phyloP scores from a whole-genome alignment of 2,888 invertebrate genomes.

The Nycteola revayana region DNA sequence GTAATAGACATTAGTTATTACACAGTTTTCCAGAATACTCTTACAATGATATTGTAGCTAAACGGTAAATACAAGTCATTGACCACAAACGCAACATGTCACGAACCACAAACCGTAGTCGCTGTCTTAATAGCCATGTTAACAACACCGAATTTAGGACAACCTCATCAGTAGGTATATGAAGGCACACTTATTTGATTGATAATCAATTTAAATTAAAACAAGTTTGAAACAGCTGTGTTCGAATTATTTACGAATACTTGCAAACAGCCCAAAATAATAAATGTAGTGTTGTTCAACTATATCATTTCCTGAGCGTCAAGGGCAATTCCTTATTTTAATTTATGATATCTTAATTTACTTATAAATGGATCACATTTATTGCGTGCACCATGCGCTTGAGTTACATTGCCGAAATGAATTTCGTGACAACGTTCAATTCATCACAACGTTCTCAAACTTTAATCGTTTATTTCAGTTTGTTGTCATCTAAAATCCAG shows the following conservation, averaged over 20 bases:
- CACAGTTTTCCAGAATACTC: too few species aligned
- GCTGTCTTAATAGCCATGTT: constrained; percentile 48
- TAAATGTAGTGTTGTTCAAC: constrained; percentile 1
- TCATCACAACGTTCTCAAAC: constrained; percentile 44
- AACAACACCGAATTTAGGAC: constrained; percentile 47
- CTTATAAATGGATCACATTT: constrained; percentile 28
- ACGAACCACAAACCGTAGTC: constrained; percentile 58
- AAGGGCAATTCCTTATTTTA: constrained; percentile 33
- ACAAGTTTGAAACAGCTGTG: constrained; percentile 5
- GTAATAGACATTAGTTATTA: too few species aligned
- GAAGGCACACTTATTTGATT: constrained; percentile 14
- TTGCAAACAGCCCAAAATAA: too few species aligned
- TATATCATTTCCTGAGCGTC: constrained; percentile 40
- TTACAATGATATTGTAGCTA: constrained; percentile 37
- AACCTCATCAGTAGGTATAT: constrained; percentile 25
- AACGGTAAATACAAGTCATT: constrained; percentile 68
- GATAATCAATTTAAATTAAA: constrained; percentile 12
- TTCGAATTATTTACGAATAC: too few species aligned
- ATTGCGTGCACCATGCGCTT: constrained; percentile 36
- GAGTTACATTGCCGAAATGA: constrained; percentile 27
- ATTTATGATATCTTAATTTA: constrained; percentile 14
- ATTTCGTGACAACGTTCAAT: constrained; percentile 47
- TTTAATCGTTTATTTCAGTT: constrained; percentile 37
- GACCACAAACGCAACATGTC: constrained; percentile 58
- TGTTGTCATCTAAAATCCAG: constrained; percentile 38